A percentile compares a stretch with the other conserved stretches of the same genome.
These are phyloP conservation scores for Protomyctophum bolini DNA, from an alignment of 2,113 vertebrate genomes.

Conservation along the genomic window DNA sequence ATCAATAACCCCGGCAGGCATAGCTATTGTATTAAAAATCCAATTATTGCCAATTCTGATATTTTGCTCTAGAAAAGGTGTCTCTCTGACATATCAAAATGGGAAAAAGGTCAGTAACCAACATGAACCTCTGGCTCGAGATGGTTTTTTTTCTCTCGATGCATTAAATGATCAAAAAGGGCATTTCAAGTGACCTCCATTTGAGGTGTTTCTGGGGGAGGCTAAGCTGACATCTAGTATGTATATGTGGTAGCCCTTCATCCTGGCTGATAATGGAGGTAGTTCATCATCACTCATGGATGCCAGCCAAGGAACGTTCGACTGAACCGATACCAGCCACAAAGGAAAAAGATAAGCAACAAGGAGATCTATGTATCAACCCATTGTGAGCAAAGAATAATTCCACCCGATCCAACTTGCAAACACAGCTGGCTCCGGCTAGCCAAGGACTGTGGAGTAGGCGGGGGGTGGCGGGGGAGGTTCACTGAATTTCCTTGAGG, in stretches of 20 bases:
- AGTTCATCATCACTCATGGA: conserved; percentile 2
- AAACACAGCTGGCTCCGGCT: not conserved
- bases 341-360: conserved; percentile 5
- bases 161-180: not conserved
- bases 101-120: not conserved
- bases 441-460: conserved; percentile 1
- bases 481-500: not conserved
- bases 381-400: not conserved
- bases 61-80: not conserved
- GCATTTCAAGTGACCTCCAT: not conserved
- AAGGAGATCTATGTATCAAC: not conserved
- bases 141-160: not conserved
- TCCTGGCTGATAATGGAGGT: not conserved
- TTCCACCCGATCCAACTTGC: not conserved
- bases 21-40: not conserved
- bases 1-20: not conserved
- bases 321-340: conserved; percentile 7
- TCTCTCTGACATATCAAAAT: not conserved
- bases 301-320: conserved; percentile 2
- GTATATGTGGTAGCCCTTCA: not conserved
- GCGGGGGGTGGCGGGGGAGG: not conserved
- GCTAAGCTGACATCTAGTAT: conserved; percentile 1
- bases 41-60: conserved; percentile 2
- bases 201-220: not conserved
- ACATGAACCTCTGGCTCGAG: not conserved